Base-by-base conservation (phyloP, 1,140 invertebrate genomes). In the Bursaphelenchus mucronatus region DNA sequence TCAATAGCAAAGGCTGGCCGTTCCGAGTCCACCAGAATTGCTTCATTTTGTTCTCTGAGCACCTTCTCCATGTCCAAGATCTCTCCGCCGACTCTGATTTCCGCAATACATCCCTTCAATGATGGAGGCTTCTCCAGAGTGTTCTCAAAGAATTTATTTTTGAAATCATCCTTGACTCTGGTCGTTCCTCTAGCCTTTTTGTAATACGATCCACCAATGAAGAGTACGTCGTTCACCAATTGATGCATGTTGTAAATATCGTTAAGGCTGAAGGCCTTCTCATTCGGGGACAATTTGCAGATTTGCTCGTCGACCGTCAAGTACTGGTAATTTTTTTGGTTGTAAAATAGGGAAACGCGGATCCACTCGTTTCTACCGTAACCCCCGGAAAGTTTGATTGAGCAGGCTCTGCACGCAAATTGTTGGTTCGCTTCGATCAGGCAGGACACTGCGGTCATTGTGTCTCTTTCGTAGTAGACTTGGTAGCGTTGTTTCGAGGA, bases 121-220 rank as follows among this genome's bases (percentile, higher is more conserved):
- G 45, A 49, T 17, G 58, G 58, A 3, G 58, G n/a, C 30, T 61
- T 61, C 47, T 61, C 58, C 17, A 17, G 21, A 5, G 58, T 61
- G 39, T 46, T 61, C n/a, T 61, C 58, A 8, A 61, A n/a, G 30
- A 49, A 61, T 17, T 46, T 17, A 4, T 61, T 61, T 11, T 21
- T 30, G 45, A 49, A 61, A 15, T 30, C 46, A 15, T 61, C 50
- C 2, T 46, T 30, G 5, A 11, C 10, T n/a, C 10, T 13, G 10
- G 45, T 7, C 10, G 39, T 30, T 10, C 21, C 49, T 21, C 15
- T n/a, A 7, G 10, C n/a, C 10, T 61, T 61, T 17, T n/a, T 40
- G 46, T 61, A 61, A 8, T 47, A 47, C 3, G 46, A 49, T 11
- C 58, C 58, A 19, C 58, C 58, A 50, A 61, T 21, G 45, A 61